Evolutionary conservation across 2,888 invertebrate genomes (phyloP).

Genomic region (Ornithoptera alexandrae): DNA sequence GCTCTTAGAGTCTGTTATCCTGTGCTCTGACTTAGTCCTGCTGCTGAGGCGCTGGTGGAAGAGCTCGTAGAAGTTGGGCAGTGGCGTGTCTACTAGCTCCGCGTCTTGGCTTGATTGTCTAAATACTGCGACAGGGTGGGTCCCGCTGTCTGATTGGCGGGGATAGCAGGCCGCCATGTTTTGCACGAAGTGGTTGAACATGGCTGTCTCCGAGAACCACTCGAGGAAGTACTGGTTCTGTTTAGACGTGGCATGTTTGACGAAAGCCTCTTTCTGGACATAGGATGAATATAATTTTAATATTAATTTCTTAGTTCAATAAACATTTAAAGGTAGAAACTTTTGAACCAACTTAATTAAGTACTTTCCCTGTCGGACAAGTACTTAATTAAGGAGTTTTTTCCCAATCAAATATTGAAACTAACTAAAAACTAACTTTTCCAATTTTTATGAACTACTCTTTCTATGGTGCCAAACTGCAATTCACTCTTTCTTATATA

Average conservation of each 20-base stretch:
- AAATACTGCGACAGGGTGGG: slow-evolving; percentile 23
- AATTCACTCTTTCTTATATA: too few relatives aligned
- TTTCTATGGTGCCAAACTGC: too few relatives aligned
- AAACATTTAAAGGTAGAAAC: too few relatives aligned
- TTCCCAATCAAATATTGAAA: too few relatives aligned
- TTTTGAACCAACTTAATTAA: too few relatives aligned
- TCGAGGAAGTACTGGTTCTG: slow-evolving; percentile 87
- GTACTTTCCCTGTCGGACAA: too few relatives aligned
- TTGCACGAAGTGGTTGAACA: slow-evolving; percentile 88
- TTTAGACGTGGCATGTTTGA: slow-evolving; percentile 82
- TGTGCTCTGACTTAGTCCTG: slow-evolving; percentile 43
- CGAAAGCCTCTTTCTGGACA: slow-evolving; percentile 86
- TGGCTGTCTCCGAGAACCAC: slow-evolving; percentile 93
- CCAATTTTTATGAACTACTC: too few relatives aligned
- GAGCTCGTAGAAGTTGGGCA: slow-evolving; percentile 68
- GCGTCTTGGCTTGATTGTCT: slow-evolving; percentile 25
- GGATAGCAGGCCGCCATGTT: slow-evolving; percentile 58
- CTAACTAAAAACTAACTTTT: too few relatives aligned
- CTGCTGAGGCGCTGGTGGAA: slow-evolving; percentile 59
- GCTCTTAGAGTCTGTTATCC: slow-evolving; percentile 46
- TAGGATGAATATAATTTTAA: not conserved
- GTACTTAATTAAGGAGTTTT: too few relatives aligned
- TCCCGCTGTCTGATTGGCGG: slow-evolving; percentile 31
- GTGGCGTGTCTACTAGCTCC: slow-evolving; percentile 59
- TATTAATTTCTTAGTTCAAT: too few relatives aligned